phyloP scores from a whole-genome alignment of 2,113 vertebrate genomes.

The western clawed frog (Xenopus tropicalis) region DNA sequence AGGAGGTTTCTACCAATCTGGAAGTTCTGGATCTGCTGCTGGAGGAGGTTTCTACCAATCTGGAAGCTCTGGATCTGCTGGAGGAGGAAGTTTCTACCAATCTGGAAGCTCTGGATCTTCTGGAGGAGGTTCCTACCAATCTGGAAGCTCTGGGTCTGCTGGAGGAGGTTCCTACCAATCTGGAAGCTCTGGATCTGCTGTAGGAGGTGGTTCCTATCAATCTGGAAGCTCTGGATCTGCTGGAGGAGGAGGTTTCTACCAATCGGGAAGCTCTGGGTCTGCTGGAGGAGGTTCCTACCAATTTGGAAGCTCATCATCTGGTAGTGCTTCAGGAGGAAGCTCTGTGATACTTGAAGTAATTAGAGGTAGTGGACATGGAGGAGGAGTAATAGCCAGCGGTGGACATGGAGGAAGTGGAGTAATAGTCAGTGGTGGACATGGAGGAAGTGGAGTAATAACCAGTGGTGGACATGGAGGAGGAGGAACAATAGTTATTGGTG shows the following conservation, averaged over 20 bases:
- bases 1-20: no score
- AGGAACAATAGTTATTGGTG: background rate
- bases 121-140: background rate
- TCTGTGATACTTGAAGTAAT: background rate
- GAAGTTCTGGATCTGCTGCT: no score
- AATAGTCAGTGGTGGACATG: background rate
- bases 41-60: no score
- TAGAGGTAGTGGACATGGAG: background rate
- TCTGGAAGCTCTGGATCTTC: background rate
- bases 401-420: background rate
- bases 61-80: no score
- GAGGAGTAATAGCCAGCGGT: background rate
- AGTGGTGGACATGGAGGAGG: conserved; percentile 2
- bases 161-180: no score
- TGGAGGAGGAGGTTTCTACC: background rate
- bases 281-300: conserved; percentile 6
- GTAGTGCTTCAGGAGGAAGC: background rate
- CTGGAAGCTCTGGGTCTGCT: no score
- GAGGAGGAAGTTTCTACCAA: no score
- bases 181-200: no score
- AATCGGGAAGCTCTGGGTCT: background rate
- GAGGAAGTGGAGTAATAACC: background rate
- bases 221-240: background rate
- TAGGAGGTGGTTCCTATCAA: no score
- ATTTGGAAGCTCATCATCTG: background rate